These are phyloP conservation scores for Urocyon cinereoargenteus DNA, from an alignment of 2,797 vertebrate species.

Conservation along the genomic window DNA sequence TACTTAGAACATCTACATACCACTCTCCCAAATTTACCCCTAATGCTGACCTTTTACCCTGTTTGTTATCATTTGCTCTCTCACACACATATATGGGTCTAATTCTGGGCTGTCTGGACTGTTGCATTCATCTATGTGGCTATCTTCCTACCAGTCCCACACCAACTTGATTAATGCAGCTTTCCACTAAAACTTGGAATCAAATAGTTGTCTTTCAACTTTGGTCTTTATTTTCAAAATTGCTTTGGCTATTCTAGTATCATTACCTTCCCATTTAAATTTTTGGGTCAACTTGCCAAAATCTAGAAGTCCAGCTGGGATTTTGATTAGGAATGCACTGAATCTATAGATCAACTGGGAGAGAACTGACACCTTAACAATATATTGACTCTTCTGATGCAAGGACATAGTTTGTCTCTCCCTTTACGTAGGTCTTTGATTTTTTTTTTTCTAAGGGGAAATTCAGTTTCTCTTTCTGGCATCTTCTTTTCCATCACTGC, in stretches of 20 bases:
- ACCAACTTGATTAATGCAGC: neutral
- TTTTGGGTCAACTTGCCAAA: neutral
- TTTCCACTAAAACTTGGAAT: neutral
- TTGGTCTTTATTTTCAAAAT: neutral
- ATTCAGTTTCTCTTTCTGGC: conserved; percentile 7
- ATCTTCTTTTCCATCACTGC: neutral
- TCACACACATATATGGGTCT: rapidly evolving
- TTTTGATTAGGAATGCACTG: neutral
- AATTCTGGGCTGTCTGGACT: neutral
- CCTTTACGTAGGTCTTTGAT: neutral
- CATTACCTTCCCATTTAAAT: neutral
- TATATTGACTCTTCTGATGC: neutral
- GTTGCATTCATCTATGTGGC: neutral
- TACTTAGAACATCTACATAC: neutral
- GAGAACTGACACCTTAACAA: neutral
- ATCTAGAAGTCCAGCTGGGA: neutral
- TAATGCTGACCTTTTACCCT: neutral
- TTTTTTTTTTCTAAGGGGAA: neutral
- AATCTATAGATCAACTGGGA: neutral
- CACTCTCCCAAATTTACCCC: neutral
- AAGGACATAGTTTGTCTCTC: neutral
- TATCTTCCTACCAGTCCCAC: neutral
- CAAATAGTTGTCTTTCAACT: neutral
- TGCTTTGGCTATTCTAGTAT: neutral
- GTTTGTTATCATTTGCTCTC: too few species aligned